Evolutionary conservation across 2,113 vertebrate genomes (phyloP).

Genomic region (Myiozetetes cayanensis): DNA sequence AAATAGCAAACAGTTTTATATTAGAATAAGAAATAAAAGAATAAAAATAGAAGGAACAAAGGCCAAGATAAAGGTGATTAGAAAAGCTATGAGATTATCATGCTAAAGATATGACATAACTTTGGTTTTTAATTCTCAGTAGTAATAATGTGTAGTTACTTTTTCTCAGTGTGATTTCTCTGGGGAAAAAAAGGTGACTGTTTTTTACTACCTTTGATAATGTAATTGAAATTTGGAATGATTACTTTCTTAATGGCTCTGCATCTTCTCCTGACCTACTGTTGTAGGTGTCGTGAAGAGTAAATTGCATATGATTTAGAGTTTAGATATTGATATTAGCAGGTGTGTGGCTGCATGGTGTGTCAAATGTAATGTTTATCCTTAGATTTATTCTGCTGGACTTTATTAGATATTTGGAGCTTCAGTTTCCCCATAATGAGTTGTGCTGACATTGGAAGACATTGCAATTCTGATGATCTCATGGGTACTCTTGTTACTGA

Average conservation of each 20-base stretch:
- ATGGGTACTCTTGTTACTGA: not conserved
- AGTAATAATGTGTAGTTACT: not conserved
- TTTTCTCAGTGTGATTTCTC: not conserved
- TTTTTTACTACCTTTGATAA: not conserved
- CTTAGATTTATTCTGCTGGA: conserved; percentile 1
- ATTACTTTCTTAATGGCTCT: not conserved
- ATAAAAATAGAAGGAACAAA: not conserved
- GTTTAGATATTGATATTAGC: not conserved
- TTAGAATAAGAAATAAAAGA: not conserved
- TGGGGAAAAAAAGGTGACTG: not conserved
- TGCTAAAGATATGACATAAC: not conserved
- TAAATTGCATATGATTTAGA: not conserved
- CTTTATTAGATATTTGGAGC: not conserved
- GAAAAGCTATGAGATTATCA: not conserved
- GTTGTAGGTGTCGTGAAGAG: not conserved
- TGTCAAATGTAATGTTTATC: not conserved
- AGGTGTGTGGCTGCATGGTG: not conserved
- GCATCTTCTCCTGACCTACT: not conserved
- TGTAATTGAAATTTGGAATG: not conserved
- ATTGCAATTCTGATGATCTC: conserved; percentile 2
- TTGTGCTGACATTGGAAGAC: not conserved
- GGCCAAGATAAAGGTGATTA: not conserved
- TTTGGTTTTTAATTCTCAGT: not conserved
- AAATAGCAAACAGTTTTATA: not conserved
- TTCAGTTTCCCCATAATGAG: not conserved